These are phyloP conservation scores for Penaeus chinensis DNA, from an alignment of 1,140 invertebrate genomes.

Conservation along the genomic window DNA sequence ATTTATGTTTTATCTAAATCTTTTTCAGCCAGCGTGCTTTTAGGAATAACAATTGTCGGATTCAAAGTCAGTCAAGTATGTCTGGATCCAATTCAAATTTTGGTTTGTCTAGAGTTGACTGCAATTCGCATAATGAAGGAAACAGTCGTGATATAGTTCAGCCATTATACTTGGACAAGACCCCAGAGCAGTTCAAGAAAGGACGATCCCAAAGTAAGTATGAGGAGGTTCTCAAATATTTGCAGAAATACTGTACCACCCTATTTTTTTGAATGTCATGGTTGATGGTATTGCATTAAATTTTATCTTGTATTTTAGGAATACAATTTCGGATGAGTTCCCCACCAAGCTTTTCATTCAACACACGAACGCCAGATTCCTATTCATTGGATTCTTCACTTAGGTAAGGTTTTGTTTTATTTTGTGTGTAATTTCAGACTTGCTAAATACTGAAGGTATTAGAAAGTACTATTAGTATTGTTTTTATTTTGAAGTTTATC, in stretches of 20 bases:
- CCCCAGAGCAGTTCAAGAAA: constrained; percentile 32
- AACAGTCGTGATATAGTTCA: constrained; percentile 7
- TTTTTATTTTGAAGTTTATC: no score
- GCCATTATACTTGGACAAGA: constrained; percentile 43
- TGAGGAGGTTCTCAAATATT: not conserved
- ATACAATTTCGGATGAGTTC: constrained; percentile 45
- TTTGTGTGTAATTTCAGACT: no score
- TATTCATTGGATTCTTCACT: not conserved
- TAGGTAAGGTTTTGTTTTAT: constrained; percentile 2
- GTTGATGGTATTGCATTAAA: not conserved
- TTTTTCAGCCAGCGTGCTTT: constrained; percentile 32
- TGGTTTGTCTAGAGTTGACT: not conserved
- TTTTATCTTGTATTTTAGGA: constrained; percentile 3
- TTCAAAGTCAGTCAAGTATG: constrained; percentile 14
- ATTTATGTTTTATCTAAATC: no score
- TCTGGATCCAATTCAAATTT: constrained; percentile 8
- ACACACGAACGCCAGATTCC: constrained; percentile 21
- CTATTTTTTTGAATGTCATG: not conserved
- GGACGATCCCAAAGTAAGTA: constrained; percentile 50
- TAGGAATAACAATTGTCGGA: constrained; percentile 16
- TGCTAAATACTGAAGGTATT: no score
- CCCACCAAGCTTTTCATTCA: constrained; percentile 37
- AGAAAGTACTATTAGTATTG: no score
- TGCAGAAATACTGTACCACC: not conserved
- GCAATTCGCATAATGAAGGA: constrained; percentile 28